Conservation (phyloP, 1,140 invertebrate species). For the Scylla paramamosain region DNA sequence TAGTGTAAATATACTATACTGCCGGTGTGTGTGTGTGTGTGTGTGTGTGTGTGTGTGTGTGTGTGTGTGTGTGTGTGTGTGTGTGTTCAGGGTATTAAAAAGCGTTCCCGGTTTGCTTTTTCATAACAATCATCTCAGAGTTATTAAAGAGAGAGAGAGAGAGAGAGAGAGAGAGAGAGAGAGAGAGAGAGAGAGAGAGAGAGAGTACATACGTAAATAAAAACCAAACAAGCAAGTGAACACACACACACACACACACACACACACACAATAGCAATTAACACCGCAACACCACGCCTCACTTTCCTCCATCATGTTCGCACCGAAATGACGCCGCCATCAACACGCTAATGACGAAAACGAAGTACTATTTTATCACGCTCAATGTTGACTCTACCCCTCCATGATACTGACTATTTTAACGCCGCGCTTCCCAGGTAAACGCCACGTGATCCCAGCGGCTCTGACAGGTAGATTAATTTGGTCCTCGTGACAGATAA, state of each 20-base stretch:
- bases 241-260: constrained; percentile 10
- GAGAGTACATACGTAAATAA: neutral
- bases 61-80: no score
- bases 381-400: no score
- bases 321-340: neutral
- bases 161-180: neutral
- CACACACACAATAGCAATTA: neutral
- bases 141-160: neutral
- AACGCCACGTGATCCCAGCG: neutral
- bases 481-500: neutral
- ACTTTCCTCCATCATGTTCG: no score
- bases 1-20: no score
- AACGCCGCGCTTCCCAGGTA: neutral
- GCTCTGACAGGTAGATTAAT: neutral
- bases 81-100: no score
- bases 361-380: neutral
- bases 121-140: no score
- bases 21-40: no score
- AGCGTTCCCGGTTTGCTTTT: no score
- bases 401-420: no score
- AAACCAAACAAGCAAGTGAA: neutral
- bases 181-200: constrained; percentile 13
- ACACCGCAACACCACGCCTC: neutral
- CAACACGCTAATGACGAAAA: neutral
- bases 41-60: no score